Base-by-base conservation (phyloP, 2,888 invertebrate genomes). In the Philaethria dido region DNA sequence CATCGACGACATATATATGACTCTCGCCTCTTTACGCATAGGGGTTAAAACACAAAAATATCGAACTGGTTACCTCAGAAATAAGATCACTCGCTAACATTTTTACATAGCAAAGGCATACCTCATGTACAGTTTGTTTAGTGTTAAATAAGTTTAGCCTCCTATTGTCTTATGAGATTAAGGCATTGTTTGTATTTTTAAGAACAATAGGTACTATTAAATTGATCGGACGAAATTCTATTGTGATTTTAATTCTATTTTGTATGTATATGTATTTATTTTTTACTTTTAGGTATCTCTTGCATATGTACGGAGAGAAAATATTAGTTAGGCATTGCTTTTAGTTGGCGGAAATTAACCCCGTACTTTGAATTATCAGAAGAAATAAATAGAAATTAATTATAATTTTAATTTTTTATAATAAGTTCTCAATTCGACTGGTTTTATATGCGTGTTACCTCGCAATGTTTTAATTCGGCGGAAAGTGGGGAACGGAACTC, bases 131-230 rank as follows among this genome's bases (percentile, higher is more conserved):
- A n/a, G 44, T 47, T 39, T 57, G 25, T 22, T 36, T 22, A 59
- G 25, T 29, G 55, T 61, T 67, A 70, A 33, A 42, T 68, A 66
- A 59, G 18, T 62, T 57, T 70, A 65, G 42, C 60, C 66, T 68
- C 66, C 63, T 62, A 73, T 75, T 75, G 73, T 76, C 65, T 71
- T 59, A 67, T 42, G 65, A 65, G 69, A 69, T 67, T 72, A 69
- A 66, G 59, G 71, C 73, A 75, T 76, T 74, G 75, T 76, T 69
- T 65, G 68, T 47, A 71, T 73, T 62, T 62, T 71, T 68, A 59
- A 8, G 29, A 60, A 60, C 60, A 60, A 60, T 60, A 29, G 45
- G 14, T 50, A 42, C 57, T 57, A 16, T 39, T 57, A 57, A 57
- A 57, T 29, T 48, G 25, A 47, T 64, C 64, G 47, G 42, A 42